Conservation (phyloP, 2,113 vertebrate genomes). For the Cheilinus undulatus region DNA sequence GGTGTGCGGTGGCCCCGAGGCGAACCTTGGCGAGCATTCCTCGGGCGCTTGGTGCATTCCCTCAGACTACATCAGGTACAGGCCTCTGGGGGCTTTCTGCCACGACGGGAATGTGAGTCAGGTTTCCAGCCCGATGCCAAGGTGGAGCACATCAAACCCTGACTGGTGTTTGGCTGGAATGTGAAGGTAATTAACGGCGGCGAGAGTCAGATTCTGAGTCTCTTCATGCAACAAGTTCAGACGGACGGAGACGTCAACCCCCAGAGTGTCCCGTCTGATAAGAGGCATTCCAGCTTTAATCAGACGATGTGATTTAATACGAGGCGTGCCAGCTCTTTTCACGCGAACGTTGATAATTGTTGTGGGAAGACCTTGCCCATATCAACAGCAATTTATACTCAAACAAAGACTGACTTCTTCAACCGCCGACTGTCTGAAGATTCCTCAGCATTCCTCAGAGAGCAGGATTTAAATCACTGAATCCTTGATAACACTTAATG, state of each 20-base stretch:
- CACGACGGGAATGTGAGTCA: constrained; percentile 46
- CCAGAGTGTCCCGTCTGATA: constrained; percentile 33
- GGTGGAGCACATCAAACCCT: constrained; percentile 59
- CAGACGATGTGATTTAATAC: constrained; percentile 36
- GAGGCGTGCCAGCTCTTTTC: constrained; percentile 24
- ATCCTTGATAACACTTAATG: constrained; percentile 1
- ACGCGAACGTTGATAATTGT: constrained; percentile 35
- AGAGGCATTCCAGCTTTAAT: constrained; percentile 57
- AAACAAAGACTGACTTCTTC: not conserved
- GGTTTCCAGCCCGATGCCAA: constrained; percentile 53
- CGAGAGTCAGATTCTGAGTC: constrained; percentile 1
- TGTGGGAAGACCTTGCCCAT: constrained; percentile 24
- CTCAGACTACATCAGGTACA: constrained; percentile 51
- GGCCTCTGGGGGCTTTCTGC: constrained; percentile 25
- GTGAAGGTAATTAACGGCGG: constrained; percentile 48
- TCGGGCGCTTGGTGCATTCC: constrained; percentile 17
- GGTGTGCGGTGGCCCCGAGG: constrained; percentile 28
- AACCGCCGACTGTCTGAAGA: constrained; percentile 9
- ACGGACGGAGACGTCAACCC: constrained; percentile 33
- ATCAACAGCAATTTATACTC: constrained; percentile 30
- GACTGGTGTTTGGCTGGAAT: constrained; percentile 52
- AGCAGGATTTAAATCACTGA: constrained; percentile 7
- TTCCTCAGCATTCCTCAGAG: constrained; percentile 15
- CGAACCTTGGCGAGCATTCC: constrained; percentile 39
- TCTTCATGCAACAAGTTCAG: constrained; percentile 54